Base-by-base conservation (phyloP, 1,140 invertebrate genomes). In the Melanaphis sacchari region DNA sequence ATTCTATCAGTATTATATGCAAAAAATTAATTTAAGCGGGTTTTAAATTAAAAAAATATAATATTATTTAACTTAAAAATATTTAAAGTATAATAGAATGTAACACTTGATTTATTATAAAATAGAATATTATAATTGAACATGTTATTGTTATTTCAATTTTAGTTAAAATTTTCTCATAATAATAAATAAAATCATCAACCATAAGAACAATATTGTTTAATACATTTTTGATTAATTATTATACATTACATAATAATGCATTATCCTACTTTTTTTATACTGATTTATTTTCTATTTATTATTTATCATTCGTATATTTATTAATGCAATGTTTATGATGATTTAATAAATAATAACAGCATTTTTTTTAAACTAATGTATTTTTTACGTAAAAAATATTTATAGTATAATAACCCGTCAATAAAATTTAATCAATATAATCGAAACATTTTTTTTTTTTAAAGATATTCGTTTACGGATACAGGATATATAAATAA, bases 381-480 rank as follows among this genome's bases (percentile, higher is more conserved):
- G 0, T 4, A n/a, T 66, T n/a, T 66, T 66, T 66, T 66, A 76
- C 18, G n/a, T 4, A 6, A 76, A 76, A n/a, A n/a, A 76, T 76
- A n/a, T 76, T 76, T 21, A 21, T 21, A n/a, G 21, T n/a, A 40
- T 76, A 81, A 81, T 81, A n/a, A 36, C 36, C 31, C 43, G 31
- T 52, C 46, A 38, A 38, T 46, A 88, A 6, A 87, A 46, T 38
- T 36, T 87, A 15, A 18, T 36, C 18, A n/a, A 87, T 46, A 22
- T 89, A 54, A 89, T 54, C n/a, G 87, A 36, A n/a, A n/a, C 15
- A 89, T 89, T 52, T 59, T 90, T 49, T 90, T 49, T 46, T 38
- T 52, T 89, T 9, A 90, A 76, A 76, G 38, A 90, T 66, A 90
- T 90, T 40, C 26, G 26, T 66, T 90, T 90, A 41, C 54, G 36